Conservation (phyloP, 1,140 invertebrate genomes). For the Paraescarpia echinospica region DNA sequence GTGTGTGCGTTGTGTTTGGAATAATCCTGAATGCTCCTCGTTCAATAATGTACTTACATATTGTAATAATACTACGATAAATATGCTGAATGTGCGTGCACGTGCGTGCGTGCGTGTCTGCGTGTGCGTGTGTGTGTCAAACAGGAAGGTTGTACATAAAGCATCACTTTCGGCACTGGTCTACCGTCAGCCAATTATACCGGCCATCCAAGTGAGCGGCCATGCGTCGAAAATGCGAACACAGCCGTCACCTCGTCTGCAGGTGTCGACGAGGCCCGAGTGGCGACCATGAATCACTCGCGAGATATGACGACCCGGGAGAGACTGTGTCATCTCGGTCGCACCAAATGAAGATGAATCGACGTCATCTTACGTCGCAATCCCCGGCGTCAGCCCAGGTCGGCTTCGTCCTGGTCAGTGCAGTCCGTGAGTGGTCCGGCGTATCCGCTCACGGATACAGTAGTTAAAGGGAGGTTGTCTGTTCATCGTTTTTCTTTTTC, state of each 20-base stretch:
- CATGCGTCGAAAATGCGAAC: not conserved
- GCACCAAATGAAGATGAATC: not conserved
- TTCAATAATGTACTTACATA: no score
- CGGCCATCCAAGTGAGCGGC: no score
- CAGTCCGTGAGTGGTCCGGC: not conserved
- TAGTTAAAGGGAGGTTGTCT: not conserved
- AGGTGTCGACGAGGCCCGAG: not conserved
- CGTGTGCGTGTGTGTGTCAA: no score
- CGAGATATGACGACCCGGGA: not conserved
- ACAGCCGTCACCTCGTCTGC: not conserved
- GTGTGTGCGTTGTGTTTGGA: not conserved
- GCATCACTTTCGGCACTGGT: no score
- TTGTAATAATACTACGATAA: no score
- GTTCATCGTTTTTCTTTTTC: no score
- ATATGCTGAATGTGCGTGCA: no score
- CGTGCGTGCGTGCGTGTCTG: no score
- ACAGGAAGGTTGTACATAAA: no score
- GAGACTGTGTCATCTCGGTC: not conserved
- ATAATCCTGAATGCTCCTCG: not conserved
- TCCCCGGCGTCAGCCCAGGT: not conserved
- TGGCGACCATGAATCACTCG: not conserved
- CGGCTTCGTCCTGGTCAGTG: not conserved
- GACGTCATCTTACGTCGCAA: not conserved
- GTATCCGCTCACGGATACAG: not conserved
- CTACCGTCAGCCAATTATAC: no score